A percentile compares a stretch with the other conserved stretches of the same genome.
These are phyloP conservation scores for Penaeus vannamei DNA, from an alignment of 1,140 invertebrate genomes.

Conservation along the genomic window DNA sequence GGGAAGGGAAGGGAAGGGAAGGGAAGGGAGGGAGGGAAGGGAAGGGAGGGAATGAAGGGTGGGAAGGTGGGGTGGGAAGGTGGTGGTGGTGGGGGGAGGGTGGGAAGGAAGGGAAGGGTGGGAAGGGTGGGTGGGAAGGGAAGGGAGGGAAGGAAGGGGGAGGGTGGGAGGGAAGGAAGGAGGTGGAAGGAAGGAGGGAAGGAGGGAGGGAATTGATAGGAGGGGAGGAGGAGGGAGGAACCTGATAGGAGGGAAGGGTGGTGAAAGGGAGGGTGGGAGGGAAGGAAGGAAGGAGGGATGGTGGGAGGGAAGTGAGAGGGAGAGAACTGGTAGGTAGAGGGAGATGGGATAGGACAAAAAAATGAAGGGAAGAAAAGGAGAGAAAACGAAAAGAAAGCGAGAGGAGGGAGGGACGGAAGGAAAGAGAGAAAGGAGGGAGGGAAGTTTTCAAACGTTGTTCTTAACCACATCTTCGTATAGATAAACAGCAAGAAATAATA, in stretches of 20 bases:
- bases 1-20: too few relatives aligned
- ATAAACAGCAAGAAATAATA: too few relatives aligned
- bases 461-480: too few relatives aligned
- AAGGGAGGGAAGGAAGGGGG: neutral
- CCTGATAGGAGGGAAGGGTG: neutral
- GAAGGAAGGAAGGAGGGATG: neutral
- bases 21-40: neutral
- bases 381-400: neutral
- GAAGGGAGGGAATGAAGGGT: neutral
- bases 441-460: too few relatives aligned
- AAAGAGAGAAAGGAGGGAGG: neutral
- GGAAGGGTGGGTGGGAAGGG: too few relatives aligned
- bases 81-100: neutral
- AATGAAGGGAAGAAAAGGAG: neutral
- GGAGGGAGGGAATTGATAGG: neutral
- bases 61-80: neutral
- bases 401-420: neutral
- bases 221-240: too few relatives aligned
- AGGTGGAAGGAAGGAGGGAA: too few relatives aligned
- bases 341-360: neutral
- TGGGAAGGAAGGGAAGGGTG: neutral
- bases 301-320: neutral
- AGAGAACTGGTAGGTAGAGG: slow-evolving; percentile 9
- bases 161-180: neutral
- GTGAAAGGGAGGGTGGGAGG: neutral